Base-by-base conservation (phyloP, 2,113 vertebrate genomes). In the Oxyruncus cristatus region DNA sequence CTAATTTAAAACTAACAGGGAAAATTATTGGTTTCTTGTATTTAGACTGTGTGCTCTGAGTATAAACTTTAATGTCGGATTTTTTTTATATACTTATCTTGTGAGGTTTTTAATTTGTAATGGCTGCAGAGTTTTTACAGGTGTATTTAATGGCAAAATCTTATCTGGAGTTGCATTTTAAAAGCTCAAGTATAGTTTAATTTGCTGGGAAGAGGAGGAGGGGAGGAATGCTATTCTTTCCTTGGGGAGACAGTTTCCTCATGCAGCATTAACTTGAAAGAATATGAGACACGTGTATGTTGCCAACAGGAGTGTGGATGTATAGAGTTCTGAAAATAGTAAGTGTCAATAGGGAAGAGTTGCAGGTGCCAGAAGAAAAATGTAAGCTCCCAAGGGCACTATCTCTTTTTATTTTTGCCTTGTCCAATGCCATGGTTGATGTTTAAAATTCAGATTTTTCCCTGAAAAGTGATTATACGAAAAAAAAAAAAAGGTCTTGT, bases 321-420 rank as follows among this genome's bases (percentile, higher is more conserved):
- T 89, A 75, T 26, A 88, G 85, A 92, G 79, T 94, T 91, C 83
- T 94, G 92, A 96, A 95, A 96, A 96, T 88, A 95, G 63, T 72
- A 89, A 79, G 71, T 59, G 76, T 92, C 92, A 89, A 65, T 75
- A 92, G 76, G 52, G 70, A 84, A 89, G 80, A 44, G 39, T 56
- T 93, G 61, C 61, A 68, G 41, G 87, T 93, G 79, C 93, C 88
- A 95, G 92, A 95, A 95, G 72, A 87, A 96, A 96, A 93, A 92
- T 87, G 47, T 91, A 85, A 82, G 52, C 66, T 92, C 92, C 79
- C 83, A 88, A 84, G 76, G 2, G 8, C 72, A 52, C 39, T 26
- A 18, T 90, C 41, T 93, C 63, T 71, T 83, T 92, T 91, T 71
- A 71, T 88, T 93, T 95, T 92, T 96, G 68, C 79, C 27, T 84